These are phyloP conservation scores for Pseudochirops corinnae DNA, from an alignment of 2,797 vertebrate species.

Conservation along the genomic window DNA sequence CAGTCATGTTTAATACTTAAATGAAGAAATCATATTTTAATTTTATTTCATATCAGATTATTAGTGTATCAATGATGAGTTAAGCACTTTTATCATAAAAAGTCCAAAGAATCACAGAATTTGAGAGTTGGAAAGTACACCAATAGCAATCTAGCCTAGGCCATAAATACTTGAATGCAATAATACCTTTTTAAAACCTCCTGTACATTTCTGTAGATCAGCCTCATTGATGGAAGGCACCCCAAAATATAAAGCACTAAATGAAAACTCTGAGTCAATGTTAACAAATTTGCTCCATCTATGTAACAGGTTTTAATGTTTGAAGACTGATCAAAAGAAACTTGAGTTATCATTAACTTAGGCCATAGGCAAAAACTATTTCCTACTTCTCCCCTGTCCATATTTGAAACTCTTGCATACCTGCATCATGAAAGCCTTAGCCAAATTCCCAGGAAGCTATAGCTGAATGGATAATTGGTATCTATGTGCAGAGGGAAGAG, in stretches of 20 bases:
- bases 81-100: not conserved
- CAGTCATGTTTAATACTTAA: not conserved
- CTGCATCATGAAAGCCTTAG: not conserved
- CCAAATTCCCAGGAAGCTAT: not conserved
- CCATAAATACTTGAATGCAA: not conserved
- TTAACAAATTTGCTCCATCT: not conserved
- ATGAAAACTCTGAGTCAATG: not conserved
- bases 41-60: constrained; percentile 51
- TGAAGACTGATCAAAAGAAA: not conserved
- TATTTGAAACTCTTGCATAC: not conserved
- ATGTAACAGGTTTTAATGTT: not conserved
- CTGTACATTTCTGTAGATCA: not conserved
- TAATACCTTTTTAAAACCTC: not conserved
- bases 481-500: not conserved
- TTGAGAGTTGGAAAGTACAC: not conserved
- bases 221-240: not conserved
- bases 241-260: not conserved
- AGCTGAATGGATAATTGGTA: not conserved
- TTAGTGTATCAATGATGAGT: not conserved
- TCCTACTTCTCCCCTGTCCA: not conserved
- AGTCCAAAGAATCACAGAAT: not conserved
- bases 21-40: constrained; percentile 54
- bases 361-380: not conserved
- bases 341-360: not conserved
- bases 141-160: not conserved